Evolutionary conservation across 2,113 vertebrate species (phyloP).

Genomic region (Oncorhynchus kisutch): DNA sequence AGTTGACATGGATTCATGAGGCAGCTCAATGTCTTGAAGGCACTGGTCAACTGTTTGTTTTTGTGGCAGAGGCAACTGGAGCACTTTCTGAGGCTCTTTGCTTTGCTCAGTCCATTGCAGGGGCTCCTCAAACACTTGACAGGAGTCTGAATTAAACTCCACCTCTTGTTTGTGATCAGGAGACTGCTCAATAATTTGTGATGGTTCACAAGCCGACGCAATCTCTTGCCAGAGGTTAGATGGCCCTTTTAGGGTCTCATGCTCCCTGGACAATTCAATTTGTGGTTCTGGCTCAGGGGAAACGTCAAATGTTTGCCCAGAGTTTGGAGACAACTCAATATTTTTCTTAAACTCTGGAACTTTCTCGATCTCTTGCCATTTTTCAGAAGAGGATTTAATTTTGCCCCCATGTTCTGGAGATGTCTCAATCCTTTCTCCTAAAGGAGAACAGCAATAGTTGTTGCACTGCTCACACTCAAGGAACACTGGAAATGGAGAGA

Average conservation of each 20-base stretch:
- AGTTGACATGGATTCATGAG: too few species aligned
- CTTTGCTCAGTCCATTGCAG: too few species aligned
- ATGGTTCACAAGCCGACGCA: too few species aligned
- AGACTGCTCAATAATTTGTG: too few species aligned
- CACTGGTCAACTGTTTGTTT: too few species aligned
- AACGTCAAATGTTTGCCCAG: background rate
- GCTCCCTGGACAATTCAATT: background rate
- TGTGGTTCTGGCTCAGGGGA: background rate
- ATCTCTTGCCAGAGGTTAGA: background rate
- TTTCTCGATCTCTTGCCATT: background rate
- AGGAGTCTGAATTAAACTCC: too few species aligned
- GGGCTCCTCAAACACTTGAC: too few species aligned
- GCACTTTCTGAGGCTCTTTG: too few species aligned
- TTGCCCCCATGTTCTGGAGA: background rate
- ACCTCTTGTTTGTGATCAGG: too few species aligned
- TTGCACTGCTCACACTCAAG: background rate
- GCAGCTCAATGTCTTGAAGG: too few species aligned
- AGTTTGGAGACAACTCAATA: background rate
- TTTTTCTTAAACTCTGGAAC: background rate
- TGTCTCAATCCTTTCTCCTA: background rate
- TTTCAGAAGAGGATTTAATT: background rate
- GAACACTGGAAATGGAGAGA: background rate
- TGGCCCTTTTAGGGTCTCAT: background rate
- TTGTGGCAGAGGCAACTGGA: too few species aligned
- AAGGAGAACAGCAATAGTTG: background rate